Evolutionary conservation across 2,797 vertebrate species (phyloP).

Genomic region (Acipenser oxyrinchus): DNA sequence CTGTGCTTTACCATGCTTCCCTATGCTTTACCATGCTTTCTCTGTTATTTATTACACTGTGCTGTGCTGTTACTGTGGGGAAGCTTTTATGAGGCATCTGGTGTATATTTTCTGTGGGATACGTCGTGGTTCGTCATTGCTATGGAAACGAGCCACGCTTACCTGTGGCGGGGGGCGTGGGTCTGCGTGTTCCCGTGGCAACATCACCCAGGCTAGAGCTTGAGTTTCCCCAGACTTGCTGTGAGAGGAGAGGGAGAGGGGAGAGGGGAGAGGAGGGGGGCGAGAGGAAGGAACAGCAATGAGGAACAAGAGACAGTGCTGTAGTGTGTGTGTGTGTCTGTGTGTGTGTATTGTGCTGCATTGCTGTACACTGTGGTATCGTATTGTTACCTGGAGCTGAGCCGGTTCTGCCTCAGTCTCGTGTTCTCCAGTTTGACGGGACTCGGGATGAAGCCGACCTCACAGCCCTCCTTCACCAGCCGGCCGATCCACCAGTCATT

Average conservation of each 20-base stretch:
- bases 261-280: no score
- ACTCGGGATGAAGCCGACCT: conserved; percentile 94
- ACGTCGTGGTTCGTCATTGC: conserved; percentile 32
- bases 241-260: conserved; percentile 10
- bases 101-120: conserved; percentile 6
- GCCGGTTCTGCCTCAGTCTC: conserved; percentile 83
- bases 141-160: conserved; percentile 29
- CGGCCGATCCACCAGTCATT: conserved; percentile 98
- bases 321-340: no score
- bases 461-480: conserved; percentile 92
- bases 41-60: no score
- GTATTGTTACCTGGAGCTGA: conserved; percentile 77
- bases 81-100: no score
- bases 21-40: no score
- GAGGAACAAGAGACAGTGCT: no score
- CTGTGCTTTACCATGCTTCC: no score
- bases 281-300: no score
- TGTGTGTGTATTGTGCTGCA: no score
- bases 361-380: no score
- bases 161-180: conserved; percentile 92
- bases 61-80: no score
- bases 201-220: conserved; percentile 88
- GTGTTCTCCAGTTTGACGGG: conserved; percentile 93
- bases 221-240: conserved; percentile 93
- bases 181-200: conserved; percentile 81